Conservation (phyloP, 2,113 vertebrate genomes). For the Ovis canadensis region DNA sequence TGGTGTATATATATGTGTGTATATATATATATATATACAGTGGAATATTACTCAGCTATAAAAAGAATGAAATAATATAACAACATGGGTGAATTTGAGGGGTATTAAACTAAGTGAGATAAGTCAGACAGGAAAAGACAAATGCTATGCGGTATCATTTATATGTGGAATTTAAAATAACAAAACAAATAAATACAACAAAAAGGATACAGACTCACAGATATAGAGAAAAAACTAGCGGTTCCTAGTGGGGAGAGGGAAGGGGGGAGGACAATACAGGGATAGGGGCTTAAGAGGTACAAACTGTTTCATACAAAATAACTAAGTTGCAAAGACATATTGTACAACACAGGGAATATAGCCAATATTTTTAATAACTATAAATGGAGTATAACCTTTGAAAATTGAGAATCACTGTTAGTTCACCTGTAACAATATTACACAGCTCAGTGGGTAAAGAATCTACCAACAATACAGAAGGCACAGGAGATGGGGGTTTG, state of each 20-base stretch:
- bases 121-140: not conserved
- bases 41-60: not conserved
- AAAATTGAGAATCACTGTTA: not conserved
- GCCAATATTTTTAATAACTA: not conserved
- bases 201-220: not conserved
- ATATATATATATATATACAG: not conserved
- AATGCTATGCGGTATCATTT: not conserved
- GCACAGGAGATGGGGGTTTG: not conserved
- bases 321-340: too few relatives aligned
- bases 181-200: not conserved
- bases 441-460: not conserved
- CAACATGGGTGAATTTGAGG: not conserved
- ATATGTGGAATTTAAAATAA: not conserved
- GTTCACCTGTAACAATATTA: not conserved
- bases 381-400: not conserved
- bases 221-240: not conserved
- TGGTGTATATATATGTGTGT: too few relatives aligned
- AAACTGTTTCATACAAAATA: not conserved
- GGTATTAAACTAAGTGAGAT: not conserved
- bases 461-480: not conserved
- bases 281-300: not conserved
- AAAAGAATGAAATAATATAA: not conserved
- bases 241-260: not conserved
- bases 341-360: not conserved
- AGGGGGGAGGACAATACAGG: accelerated